Conservation (phyloP, 2,888 invertebrate species). For the Ametastegia equiseti region DNA sequence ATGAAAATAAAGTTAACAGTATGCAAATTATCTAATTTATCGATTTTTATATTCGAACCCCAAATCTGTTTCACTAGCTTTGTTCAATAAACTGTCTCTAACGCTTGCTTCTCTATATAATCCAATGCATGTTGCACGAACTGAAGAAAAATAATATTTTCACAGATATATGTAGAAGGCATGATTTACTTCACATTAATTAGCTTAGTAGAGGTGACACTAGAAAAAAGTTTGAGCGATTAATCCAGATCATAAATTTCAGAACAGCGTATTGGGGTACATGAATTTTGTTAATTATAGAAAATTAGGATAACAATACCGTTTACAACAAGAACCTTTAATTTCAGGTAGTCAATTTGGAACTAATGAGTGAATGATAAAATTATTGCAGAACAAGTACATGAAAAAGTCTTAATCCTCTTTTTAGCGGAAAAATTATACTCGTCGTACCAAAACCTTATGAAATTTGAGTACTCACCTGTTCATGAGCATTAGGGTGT, state of each 20-base stretch:
- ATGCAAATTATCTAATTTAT: constrained; percentile 64
- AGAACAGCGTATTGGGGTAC: too few relatives aligned
- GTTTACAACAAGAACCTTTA: too few relatives aligned
- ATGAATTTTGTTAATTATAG: too few relatives aligned
- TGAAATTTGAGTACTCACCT: background rate
- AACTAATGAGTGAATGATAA: background rate
- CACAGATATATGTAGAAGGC: background rate
- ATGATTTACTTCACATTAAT: background rate
- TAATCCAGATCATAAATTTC: too few relatives aligned
- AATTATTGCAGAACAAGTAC: background rate
- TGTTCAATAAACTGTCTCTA: background rate
- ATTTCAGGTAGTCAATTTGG: background rate
- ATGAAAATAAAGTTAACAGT: constrained; percentile 72
- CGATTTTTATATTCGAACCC: constrained; percentile 57
- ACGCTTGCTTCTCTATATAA: background rate
- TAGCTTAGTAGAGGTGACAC: background rate
- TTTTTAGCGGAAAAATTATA: background rate
- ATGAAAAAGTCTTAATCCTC: background rate
- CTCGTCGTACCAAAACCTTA: background rate
- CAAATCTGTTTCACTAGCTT: constrained; percentile 9
- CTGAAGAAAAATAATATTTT: background rate
- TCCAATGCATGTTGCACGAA: background rate
- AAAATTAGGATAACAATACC: too few relatives aligned
- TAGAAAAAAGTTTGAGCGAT: background rate
- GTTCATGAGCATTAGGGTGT: too few relatives aligned